Evolutionary conservation across 2,888 invertebrate genomes (phyloP).

Genomic region (Geotrupes spiniger): DNA sequence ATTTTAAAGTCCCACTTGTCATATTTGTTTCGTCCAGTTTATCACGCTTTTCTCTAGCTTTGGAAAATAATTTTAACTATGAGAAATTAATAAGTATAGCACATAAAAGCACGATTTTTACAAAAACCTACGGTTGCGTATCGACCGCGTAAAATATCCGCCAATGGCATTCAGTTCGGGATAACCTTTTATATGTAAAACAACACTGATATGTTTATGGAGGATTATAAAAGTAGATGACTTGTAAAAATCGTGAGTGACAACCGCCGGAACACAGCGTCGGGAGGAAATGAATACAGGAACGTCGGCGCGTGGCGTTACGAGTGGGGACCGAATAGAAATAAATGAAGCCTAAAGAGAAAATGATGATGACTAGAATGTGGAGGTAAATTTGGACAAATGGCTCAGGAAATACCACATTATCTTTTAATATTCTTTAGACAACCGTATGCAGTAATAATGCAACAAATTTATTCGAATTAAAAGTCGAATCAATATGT

Average conservation of each 20-base stretch:
- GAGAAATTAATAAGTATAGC: no score
- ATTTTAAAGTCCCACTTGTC: no score
- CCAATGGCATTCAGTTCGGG: constrained; percentile 41
- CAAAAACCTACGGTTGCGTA: constrained; percentile 1
- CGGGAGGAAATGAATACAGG: constrained; percentile 51
- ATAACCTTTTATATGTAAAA: constrained; percentile 49
- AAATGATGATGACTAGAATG: constrained; percentile 45
- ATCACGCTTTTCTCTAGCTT: no score
- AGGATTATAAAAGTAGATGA: constrained; percentile 52
- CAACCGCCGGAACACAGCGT: constrained; percentile 48
- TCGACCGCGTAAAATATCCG: constrained; percentile 36
- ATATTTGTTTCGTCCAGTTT: no score
- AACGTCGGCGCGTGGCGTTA: constrained; percentile 41
- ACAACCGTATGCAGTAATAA: no score
- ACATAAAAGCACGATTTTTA: constrained; percentile 14
- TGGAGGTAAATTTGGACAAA: constrained; percentile 8
- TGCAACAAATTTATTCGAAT: no score
- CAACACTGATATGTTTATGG: constrained; percentile 50
- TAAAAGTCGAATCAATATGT: no score
- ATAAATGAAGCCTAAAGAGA: constrained; percentile 52
- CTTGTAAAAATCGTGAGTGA: constrained; percentile 53
- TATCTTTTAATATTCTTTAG: no score
- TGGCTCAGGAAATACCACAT: no score
- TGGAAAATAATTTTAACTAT: no score
- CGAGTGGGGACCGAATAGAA: constrained; percentile 35